A percentile compares a stretch with the other conserved stretches of the same genome.
Evolutionary conservation across 2,113 vertebrate genomes (phyloP).

Genomic region (Melospiza melodia): DNA sequence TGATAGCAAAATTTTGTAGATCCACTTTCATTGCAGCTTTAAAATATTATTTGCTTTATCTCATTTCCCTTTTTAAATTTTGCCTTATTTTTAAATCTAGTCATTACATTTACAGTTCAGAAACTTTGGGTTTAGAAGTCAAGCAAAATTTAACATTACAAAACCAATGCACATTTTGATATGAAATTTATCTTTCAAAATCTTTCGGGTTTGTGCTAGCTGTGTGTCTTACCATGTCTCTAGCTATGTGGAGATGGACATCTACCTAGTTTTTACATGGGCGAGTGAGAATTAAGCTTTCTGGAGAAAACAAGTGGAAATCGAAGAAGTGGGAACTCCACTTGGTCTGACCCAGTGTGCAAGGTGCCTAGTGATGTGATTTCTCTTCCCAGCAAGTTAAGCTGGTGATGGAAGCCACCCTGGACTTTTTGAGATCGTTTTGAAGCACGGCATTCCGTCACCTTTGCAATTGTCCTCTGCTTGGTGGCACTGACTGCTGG

Average conservation of each 20-base stretch:
- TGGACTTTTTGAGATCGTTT: not conserved
- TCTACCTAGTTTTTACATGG: not conserved
- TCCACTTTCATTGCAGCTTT: not conserved
- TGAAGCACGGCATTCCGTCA: not conserved
- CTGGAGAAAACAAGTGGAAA: not conserved
- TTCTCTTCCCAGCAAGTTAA: not conserved
- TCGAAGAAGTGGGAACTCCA: not conserved
- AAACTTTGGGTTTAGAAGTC: not conserved
- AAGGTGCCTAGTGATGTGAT: not conserved
- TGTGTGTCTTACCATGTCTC: not conserved
- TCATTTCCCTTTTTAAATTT: not conserved
- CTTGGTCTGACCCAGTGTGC: not conserved
- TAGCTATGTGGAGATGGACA: not conserved
- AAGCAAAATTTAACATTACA: not conserved
- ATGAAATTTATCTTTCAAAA: not conserved
- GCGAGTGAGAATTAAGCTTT: not conserved
- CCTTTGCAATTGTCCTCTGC: not conserved
- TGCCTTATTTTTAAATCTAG: not conserved
- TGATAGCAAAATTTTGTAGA: not conserved
- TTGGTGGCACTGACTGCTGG: not conserved
- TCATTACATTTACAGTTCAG: not conserved
- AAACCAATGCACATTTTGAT: not conserved
- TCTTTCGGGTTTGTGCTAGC: not conserved
- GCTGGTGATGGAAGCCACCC: not conserved
- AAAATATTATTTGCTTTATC: not conserved